These are phyloP conservation scores for Paramisgurnus dabryanus DNA, from an alignment of 2,113 vertebrate genomes.

Conservation along the genomic window DNA sequence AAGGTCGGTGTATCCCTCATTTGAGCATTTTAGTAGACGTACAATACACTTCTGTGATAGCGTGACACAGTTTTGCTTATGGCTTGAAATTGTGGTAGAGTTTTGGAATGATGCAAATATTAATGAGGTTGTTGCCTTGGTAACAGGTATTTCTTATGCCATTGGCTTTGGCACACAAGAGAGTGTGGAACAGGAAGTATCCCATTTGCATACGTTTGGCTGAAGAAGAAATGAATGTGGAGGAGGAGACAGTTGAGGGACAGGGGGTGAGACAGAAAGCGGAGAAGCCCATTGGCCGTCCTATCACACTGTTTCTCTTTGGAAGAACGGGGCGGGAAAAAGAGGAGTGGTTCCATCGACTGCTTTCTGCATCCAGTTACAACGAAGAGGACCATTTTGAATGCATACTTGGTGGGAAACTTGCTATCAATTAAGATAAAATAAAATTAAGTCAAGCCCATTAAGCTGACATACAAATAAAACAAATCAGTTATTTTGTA, in stretches of 20 bases:
- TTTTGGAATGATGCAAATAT: conserved; percentile 4
- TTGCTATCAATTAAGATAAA: neutral
- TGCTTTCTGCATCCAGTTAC: conserved; percentile 69
- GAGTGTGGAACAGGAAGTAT: conserved; percentile 89
- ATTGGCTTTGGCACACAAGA: conserved; percentile 79
- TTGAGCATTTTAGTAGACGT: neutral
- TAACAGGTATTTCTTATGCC: conserved; percentile 83
- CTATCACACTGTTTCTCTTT: conserved; percentile 78
- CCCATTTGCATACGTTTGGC: conserved; percentile 83
- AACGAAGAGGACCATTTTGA: conserved; percentile 54
- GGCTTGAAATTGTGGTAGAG: conserved; percentile 4
- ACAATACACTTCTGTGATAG: neutral
- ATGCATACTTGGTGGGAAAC: conserved; percentile 67
- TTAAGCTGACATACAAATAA: no score
- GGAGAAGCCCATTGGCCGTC: conserved; percentile 40
- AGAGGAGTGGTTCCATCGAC: conserved; percentile 86
- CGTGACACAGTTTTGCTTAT: neutral
- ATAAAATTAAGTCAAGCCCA: neutral
- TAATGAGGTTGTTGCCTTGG: conserved; percentile 44
- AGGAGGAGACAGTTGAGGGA: conserved; percentile 48
- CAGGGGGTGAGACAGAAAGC: neutral
- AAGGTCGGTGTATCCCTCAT: conserved; percentile 69
- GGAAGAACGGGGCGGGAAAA: conserved; percentile 86
- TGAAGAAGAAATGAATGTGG: conserved; percentile 38
- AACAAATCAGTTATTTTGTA: neutral